These are phyloP conservation scores for Taphrorychus bicolor DNA, from an alignment of 2,888 invertebrate species.

Conservation along the genomic window DNA sequence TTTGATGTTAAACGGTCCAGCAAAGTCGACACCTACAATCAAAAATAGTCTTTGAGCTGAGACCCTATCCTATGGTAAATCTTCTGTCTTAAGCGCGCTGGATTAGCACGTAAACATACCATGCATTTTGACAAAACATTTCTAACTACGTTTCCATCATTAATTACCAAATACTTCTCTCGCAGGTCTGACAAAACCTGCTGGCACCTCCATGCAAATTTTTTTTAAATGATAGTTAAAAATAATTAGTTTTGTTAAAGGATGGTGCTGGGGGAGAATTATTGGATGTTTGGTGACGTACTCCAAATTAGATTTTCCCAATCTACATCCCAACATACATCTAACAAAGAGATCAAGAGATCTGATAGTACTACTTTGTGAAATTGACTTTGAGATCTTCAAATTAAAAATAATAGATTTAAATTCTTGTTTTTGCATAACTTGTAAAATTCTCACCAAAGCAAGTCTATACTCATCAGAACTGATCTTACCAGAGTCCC, in stretches of 20 bases:
- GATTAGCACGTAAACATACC: neutral
- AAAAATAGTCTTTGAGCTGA: neutral
- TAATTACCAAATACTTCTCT: neutral
- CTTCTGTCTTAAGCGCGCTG: neutral
- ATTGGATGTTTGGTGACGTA: no score
- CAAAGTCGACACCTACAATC: neutral
- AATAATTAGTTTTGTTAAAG: neutral
- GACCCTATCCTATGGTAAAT: neutral
- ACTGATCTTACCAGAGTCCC: no score
- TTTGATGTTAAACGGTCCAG: slow-evolving; percentile 5
- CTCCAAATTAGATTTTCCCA: no score
- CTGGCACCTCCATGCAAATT: no score
- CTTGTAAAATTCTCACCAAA: no score
- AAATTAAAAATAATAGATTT: no score
- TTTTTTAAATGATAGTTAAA: neutral
- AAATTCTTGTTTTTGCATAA: no score
- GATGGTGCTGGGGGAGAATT: neutral
- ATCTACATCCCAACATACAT: no score
- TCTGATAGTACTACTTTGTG: no score
- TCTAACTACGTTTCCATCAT: neutral
- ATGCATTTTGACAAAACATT: neutral
- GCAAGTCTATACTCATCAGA: no score
- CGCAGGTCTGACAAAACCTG: neutral
- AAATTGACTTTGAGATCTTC: no score
- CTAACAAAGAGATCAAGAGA: no score